Base-by-base conservation (phyloP, 1,140 invertebrate species). In the Samia ricini region DNA sequence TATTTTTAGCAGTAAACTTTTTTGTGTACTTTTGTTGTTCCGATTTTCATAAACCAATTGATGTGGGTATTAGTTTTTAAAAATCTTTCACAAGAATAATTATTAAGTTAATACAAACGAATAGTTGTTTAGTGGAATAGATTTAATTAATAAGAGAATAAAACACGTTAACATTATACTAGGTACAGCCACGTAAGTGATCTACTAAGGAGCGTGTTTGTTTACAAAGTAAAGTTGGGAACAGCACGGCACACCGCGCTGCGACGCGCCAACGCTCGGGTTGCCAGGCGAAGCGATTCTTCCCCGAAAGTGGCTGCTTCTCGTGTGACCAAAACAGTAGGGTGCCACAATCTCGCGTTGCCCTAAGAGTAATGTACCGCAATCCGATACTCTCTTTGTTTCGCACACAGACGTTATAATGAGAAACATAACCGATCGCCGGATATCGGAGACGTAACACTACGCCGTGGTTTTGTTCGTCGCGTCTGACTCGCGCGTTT, bases 351-450 rank as follows among this genome's bases (percentile, higher is more conserved):
- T 62, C 66, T 64, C 69, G 23, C 49, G 55, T 67, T 66, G 71
- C 69, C 64, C 70, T 70, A 74, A 82, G 81, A 77, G 79, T 73
- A 76, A 71, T 74, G 77, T 71, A 77, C 63, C 58, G 76, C 67
- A 84, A 85, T 73, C 33, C 66, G 77, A 87, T 49, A 68, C 77
- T 56, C 67, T 71, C 82, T 87, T 87, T 85, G 82, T 87, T 86
- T 81, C 80, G 75, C 74, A 68, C 73, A 26, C 76, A 86, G 78
- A 86, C 82, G 84, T 65, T 79, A 80, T 86, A 86, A 85, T 84
- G 80, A 86, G 83, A 82, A 79, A 82, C 65, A 74, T 76, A 79
- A 84, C 79, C 83, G 79, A 84, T 79, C 78, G 77, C 76, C 69
- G 73, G 81, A 63, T 74, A 87, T 72, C 60, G 68, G 82, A 87